Evolutionary conservation across 2,113 vertebrate genomes (phyloP), one percentile per base, ranked within the genome.

Genomic region (Sinosuthora webbiana): DNA sequence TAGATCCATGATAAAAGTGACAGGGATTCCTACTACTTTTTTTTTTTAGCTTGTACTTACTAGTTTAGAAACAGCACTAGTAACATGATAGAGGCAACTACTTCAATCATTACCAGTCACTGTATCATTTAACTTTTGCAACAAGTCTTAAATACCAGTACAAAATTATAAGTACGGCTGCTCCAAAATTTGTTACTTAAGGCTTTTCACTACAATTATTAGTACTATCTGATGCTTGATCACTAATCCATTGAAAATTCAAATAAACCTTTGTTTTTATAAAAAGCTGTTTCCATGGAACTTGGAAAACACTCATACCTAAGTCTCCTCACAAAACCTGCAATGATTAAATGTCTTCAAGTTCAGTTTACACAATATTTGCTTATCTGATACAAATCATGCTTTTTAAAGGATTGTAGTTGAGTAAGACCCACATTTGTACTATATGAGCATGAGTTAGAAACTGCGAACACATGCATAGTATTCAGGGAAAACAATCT

Each of bases 141-240:
- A 97, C 94, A 96, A 74, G 50, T 96, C 88, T 93, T 80, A 96
- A 97, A 97, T 71, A 97, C 89, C 95, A 88, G 80, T 86, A 97
- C 16, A 97, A 98, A 97, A 92, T 85, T 91, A 16, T 75, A 97
- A 93, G 90, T 96, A 97, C 92, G 91, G 90, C 83, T 96, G 95
- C 96, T 98, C 85, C 94, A 96, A 96, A 96, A 96, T 97, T 96
- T 97, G 92, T 93, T 95, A 90, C 41, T 97, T 98, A 98, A 98
- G 98, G 97, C 96, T 98, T 97, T 98, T 98, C 97, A 98, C 97
- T 97, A 97, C 97, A 97, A 98, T 94, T 97, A 96, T 91, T 71
- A 95, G 85, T 44, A 55, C 82, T 97, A 71, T 78, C 65, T 44
- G 75, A 86, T 71, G 70, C 78, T 75, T 84, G 81, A 94, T 64